Conservation (phyloP, 2,797 vertebrate genomes). For the Lagocephalus sceleratus region DNA sequence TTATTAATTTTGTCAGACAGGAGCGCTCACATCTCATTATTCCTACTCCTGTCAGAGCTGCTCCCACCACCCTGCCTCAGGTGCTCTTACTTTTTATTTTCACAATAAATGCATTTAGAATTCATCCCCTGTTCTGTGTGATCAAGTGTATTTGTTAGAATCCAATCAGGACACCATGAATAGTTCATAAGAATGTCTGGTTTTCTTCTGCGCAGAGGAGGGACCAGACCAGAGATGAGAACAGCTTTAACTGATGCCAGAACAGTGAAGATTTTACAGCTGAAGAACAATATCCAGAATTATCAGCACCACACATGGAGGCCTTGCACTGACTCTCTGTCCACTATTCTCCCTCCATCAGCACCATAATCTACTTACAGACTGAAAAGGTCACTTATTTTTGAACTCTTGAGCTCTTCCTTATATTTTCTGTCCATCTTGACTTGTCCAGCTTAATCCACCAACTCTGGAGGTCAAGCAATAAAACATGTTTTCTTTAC, state of each 20-base stretch:
- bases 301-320: neutral
- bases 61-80: neutral
- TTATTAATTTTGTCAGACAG: neutral
- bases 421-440: slow-evolving; percentile 39
- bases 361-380: slow-evolving; percentile 22
- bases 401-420: slow-evolving; percentile 38
- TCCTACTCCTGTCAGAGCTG: slow-evolving; percentile 5
- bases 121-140: slow-evolving; percentile 10
- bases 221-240: slow-evolving; percentile 17
- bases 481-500: slow-evolving; percentile 23
- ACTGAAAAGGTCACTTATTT: slow-evolving; percentile 50
- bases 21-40: neutral
- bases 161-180: slow-evolving; percentile 34
- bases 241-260: slow-evolving; percentile 7
- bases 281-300: slow-evolving; percentile 5
- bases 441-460: slow-evolving; percentile 38
- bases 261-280: slow-evolving; percentile 10
- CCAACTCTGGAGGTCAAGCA: slow-evolving; percentile 33
- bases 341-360: slow-evolving; percentile 4
- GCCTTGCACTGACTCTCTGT: neutral
- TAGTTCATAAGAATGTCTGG: slow-evolving; percentile 23
- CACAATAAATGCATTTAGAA: slow-evolving; percentile 24
- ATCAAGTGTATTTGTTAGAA: slow-evolving; percentile 33
- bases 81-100: slow-evolving; percentile 23
- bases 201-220: slow-evolving; percentile 2